Conservation (phyloP, 1,140 invertebrate genomes). For the Drosophila nikananu region DNA sequence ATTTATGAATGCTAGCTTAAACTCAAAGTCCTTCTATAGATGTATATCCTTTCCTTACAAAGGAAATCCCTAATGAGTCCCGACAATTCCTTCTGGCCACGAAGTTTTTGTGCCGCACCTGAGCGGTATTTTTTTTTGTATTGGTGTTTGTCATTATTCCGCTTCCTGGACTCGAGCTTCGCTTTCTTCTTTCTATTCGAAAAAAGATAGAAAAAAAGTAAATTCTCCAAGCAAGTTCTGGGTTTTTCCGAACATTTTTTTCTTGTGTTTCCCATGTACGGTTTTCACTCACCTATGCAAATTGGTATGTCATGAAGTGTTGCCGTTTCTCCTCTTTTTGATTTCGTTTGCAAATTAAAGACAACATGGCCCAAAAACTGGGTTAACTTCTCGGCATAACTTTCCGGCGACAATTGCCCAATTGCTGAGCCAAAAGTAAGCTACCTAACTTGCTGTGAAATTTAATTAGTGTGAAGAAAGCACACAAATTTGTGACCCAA, state of each 20-base stretch:
- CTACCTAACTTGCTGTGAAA: slow-evolving; percentile 55
- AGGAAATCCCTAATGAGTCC: slow-evolving; percentile 28
- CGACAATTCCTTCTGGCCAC: neutral
- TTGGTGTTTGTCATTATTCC: slow-evolving; percentile 29
- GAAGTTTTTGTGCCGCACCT: slow-evolving; percentile 4
- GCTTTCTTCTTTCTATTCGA: slow-evolving; percentile 26
- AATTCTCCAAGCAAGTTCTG: slow-evolving; percentile 31
- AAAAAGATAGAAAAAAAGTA: neutral
- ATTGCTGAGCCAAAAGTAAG: slow-evolving; percentile 24
- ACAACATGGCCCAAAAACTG: slow-evolving; percentile 29
- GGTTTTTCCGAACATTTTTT: neutral
- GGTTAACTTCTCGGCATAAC: slow-evolving; percentile 33
- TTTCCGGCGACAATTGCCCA: slow-evolving; percentile 64
- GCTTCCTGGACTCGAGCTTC: slow-evolving; percentile 28
- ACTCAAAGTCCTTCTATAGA: too few relatives aligned
- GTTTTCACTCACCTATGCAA: slow-evolving; percentile 59
- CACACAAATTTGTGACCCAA: slow-evolving; percentile 54
- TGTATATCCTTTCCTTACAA: too few relatives aligned
- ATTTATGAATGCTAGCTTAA: too few relatives aligned
- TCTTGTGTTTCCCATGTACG: neutral
- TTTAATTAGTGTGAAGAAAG: slow-evolving; percentile 55
- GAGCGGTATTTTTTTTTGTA: slow-evolving; percentile 14
- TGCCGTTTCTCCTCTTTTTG: slow-evolving; percentile 13
- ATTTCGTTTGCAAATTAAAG: slow-evolving; percentile 45
- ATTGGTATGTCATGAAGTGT: slow-evolving; percentile 66